Evolutionary conservation across 2,113 vertebrate species (phyloP), one percentile per base, ranked within the genome.

Genomic region (Pheucticus melanocephalus): DNA sequence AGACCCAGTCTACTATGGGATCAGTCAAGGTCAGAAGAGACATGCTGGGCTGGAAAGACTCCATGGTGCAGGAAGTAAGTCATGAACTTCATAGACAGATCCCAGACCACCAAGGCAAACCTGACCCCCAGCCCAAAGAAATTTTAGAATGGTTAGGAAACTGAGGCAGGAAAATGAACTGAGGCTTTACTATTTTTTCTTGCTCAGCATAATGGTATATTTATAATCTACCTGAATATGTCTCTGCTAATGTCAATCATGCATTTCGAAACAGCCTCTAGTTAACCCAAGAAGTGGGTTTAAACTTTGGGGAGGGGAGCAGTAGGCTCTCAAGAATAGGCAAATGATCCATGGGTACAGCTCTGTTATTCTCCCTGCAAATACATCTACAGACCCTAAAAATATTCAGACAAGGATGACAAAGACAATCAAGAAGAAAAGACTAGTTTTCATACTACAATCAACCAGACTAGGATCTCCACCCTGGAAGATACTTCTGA

Each of bases 91-190:
- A 0, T 44, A 92, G 83, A 94, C 88, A 71, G 86, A 97, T 96
- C 94, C 83, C 86, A 93, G 92, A 92, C 92, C 94, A 97, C 95
- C 30, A 24, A 92, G 77, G 86, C 89, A 92, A 97, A 94, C 72
- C 91, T 78, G 82, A 93, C 88, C 95, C 88, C 86, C 68, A 80
- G 92, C 35, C 83, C 80, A 78, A 86, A 71, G 83, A 94, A 92
- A 95, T 91, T 92, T 86, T 90, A 94, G 60, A 83, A 84, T 30
- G 51, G 69, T 81, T 88, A 94, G 88, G 95, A 97, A 97, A 97
- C 96, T 96, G 96, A 97, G 96, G 96, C 92, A 97, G 83, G 42
- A 68, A 94, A 96, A 95, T 48, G 51, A 97, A 92, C 56, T 48
- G 56, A 91, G 60, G 64, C 76, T 86, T 90, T 82, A 66, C 65